phyloP scores from a whole-genome alignment of 2,113 vertebrate species.

The Lates calcarifer region DNA sequence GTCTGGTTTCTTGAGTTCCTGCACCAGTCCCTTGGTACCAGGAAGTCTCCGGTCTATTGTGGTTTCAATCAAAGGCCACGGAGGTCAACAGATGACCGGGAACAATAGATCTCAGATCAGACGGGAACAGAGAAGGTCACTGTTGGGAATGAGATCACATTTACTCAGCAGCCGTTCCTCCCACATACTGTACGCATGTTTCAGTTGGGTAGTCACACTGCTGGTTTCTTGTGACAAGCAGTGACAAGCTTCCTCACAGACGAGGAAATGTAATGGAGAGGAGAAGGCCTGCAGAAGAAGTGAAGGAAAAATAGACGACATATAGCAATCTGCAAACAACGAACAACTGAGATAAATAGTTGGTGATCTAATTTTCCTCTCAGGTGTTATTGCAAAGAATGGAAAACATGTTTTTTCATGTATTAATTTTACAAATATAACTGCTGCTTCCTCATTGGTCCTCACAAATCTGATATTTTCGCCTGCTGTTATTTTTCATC shows the following conservation, averaged over 20 bases:
- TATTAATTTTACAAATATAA: no score
- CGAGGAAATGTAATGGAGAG: neutral
- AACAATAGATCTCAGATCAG: slow-evolving; percentile 69
- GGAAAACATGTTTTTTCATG: no score
- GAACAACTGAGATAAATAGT: no score
- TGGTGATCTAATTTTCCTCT: no score
- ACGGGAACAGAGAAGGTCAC: slow-evolving; percentile 50
- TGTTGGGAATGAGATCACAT: slow-evolving; percentile 67
- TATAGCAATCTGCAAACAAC: no score
- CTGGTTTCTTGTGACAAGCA: neutral
- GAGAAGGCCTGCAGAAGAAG: no score
- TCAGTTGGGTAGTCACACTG: neutral
- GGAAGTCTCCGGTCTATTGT: slow-evolving; percentile 63
- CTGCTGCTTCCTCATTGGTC: no score
- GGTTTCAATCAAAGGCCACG: slow-evolving; percentile 35
- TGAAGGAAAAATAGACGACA: no score
- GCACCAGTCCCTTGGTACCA: slow-evolving; percentile 47
- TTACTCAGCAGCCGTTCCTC: slow-evolving; percentile 28
- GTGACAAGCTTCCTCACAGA: neutral
- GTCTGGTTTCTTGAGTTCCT: neutral
- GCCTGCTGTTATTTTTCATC: no score
- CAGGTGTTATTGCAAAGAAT: no score
- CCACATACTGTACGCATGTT: slow-evolving; percentile 3
- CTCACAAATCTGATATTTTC: no score
- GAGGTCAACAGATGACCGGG: slow-evolving; percentile 45